phyloP scores from a whole-genome alignment of 2,797 vertebrate genomes.

The Eulemur rubriventer region DNA sequence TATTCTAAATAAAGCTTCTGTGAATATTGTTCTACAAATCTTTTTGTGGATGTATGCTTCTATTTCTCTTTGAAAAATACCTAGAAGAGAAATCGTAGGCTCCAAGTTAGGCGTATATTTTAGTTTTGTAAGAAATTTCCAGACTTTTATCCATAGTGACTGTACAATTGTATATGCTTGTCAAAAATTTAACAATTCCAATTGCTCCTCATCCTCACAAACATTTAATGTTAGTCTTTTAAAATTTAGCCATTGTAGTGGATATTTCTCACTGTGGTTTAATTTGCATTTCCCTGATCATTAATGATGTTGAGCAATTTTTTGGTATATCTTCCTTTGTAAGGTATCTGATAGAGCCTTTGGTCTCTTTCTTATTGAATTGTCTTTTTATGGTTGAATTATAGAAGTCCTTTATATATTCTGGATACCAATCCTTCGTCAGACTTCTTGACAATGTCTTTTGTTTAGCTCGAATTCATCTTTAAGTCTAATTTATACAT shows the following conservation, averaged over 20 bases:
- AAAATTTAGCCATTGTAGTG: not conserved
- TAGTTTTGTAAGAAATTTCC: not conserved
- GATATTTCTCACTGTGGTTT: not conserved
- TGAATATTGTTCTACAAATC: not conserved
- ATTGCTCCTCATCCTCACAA: not conserved
- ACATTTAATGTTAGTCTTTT: not conserved
- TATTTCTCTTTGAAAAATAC: not conserved
- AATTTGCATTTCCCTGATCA: not conserved
- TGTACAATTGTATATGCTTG: not conserved
- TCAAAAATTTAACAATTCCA: not conserved
- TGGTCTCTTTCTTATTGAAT: not conserved
- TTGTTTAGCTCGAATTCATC: not conserved
- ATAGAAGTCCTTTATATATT: not conserved
- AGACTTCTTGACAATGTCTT: not conserved
- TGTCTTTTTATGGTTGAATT: not conserved
- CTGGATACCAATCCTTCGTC: not conserved
- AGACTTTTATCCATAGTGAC: not conserved
- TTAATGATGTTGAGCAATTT: not conserved
- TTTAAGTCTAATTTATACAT: not conserved
- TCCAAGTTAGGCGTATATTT: not conserved
- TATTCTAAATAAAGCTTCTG: not conserved
- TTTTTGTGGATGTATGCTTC: not conserved
- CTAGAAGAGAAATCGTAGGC: not conserved
- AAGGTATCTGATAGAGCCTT: not conserved
- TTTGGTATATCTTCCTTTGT: not conserved